phyloP scores from a whole-genome alignment of 2,888 invertebrate species.

The Thereva nobilitata region DNA sequence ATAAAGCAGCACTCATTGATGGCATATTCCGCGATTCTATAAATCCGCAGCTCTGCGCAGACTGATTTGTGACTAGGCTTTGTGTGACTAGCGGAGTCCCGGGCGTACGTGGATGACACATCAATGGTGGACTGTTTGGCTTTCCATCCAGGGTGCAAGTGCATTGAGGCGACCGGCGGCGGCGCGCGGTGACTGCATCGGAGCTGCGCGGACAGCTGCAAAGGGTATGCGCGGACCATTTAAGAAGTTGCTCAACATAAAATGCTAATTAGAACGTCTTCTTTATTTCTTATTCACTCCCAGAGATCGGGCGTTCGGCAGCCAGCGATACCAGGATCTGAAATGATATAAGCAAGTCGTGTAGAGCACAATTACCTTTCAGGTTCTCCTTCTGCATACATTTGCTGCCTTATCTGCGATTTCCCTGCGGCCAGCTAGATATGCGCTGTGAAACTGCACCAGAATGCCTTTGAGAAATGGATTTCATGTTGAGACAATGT shows the following conservation, averaged over 20 bases:
- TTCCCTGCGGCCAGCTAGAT: constrained; percentile 18
- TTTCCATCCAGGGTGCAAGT: not conserved
- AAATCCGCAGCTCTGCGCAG: not conserved
- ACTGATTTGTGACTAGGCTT: constrained; percentile 35
- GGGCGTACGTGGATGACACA: constrained; percentile 23
- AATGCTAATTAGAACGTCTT: constrained; percentile 39
- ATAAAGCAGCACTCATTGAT: constrained; percentile 34
- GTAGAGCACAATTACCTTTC: constrained; percentile 37
- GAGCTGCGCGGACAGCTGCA: not conserved
- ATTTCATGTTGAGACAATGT: constrained; percentile 35
- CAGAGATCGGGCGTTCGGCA: constrained; percentile 3
- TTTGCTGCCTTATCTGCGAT: constrained; percentile 33
- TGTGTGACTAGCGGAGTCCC: too few relatives aligned
- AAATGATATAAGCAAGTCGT: constrained; percentile 37
- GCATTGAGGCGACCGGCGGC: constrained; percentile 1
- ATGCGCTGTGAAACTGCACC: not conserved
- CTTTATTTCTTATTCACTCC: constrained; percentile 24
- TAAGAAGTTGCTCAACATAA: constrained; percentile 38
- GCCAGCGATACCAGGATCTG: not conserved
- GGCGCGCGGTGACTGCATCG: not conserved
- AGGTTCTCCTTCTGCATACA: constrained; percentile 31
- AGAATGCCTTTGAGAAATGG: constrained; percentile 34
- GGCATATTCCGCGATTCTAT: constrained; percentile 28
- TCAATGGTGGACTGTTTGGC: constrained; percentile 25
- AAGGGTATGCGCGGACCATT: not conserved